These are phyloP conservation scores for Pyrochroa serraticornis DNA, from an alignment of 2,888 invertebrate species.

Conservation along the genomic window DNA sequence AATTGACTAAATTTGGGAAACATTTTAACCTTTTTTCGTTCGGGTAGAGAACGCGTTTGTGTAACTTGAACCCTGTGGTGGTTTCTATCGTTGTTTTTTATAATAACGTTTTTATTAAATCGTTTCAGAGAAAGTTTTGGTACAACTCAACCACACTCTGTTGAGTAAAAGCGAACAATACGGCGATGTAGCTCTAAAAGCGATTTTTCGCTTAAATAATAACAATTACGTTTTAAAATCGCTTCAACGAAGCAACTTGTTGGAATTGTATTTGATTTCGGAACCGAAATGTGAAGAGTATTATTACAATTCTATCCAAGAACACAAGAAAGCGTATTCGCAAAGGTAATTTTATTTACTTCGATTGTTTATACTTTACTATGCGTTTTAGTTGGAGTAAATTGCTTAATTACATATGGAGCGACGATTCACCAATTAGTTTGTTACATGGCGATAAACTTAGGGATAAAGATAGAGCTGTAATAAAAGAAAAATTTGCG, in stretches of 20 bases:
- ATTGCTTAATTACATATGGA: slow-evolving; percentile 75
- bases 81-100: too few species aligned
- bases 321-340: slow-evolving; percentile 77
- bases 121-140: slow-evolving; percentile 80
- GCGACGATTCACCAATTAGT: slow-evolving; percentile 69
- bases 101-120: slow-evolving; percentile 23
- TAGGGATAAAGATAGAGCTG: slow-evolving; percentile 83
- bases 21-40: too few species aligned
- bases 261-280: slow-evolving; percentile 80
- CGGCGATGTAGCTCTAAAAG: slow-evolving; percentile 81
- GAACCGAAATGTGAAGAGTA: slow-evolving; percentile 86
- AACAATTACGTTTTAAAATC: slow-evolving; percentile 94
- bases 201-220: slow-evolving; percentile 92
- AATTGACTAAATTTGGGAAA: too few species aligned
- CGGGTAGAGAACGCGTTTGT: too few species aligned
- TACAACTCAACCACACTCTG: slow-evolving; percentile 87
- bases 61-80: too few species aligned
- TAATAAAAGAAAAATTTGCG: slow-evolving; percentile 87
- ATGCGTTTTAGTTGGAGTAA: slow-evolving; percentile 75
- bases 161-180: slow-evolving; percentile 92
- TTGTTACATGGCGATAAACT: slow-evolving; percentile 68
- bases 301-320: slow-evolving; percentile 85
- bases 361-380: slow-evolving; percentile 1
- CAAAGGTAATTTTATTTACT: slow-evolving; percentile 60
- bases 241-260: slow-evolving; percentile 79